Conservation (phyloP, 1,140 invertebrate species). For the Rhyacophila brunnea region DNA sequence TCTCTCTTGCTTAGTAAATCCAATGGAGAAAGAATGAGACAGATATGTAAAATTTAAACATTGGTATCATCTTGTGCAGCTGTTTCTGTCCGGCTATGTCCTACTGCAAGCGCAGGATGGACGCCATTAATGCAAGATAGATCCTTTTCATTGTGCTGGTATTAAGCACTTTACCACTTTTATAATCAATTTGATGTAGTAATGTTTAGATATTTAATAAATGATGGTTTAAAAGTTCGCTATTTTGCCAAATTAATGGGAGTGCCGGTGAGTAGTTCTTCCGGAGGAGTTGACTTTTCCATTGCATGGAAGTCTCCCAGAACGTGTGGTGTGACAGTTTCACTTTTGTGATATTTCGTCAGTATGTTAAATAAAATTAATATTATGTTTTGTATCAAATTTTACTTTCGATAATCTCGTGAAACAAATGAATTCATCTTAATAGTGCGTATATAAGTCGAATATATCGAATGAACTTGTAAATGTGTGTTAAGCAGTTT, state of each 20-base stretch:
- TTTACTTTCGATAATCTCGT: conserved; percentile 12
- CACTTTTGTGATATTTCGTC: conserved; percentile 22
- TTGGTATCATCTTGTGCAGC: conserved; percentile 55
- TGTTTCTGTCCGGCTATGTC: conserved; percentile 54
- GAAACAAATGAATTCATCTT: conserved; percentile 5
- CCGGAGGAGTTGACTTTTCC: conserved; percentile 26
- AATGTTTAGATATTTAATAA: conserved; percentile 5
- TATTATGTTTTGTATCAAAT: conserved; percentile 16
- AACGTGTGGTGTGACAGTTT: conserved; percentile 30
- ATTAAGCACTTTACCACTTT: conserved; percentile 21
- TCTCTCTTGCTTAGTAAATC: conserved; percentile 38
- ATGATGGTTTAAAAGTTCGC: conserved; percentile 6
- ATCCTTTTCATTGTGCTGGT: conserved; percentile 42
- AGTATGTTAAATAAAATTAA: conserved; percentile 24
- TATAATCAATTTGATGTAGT: conserved; percentile 17
- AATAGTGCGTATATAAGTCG: conserved; percentile 8
- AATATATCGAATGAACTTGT: conserved; percentile 12
- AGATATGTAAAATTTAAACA: conserved; percentile 44
- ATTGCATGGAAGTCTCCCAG: conserved; percentile 20
- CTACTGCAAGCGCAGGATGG: conserved; percentile 54
- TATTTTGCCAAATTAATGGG: conserved; percentile 13
- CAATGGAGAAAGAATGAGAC: conserved; percentile 41
- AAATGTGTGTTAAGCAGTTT: conserved; percentile 14
- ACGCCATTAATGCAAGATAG: conserved; percentile 55
- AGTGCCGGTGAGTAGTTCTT: conserved; percentile 19